Base-by-base conservation (phyloP, 2,888 invertebrate genomes). In the Aporophyla lueneburgensis region DNA sequence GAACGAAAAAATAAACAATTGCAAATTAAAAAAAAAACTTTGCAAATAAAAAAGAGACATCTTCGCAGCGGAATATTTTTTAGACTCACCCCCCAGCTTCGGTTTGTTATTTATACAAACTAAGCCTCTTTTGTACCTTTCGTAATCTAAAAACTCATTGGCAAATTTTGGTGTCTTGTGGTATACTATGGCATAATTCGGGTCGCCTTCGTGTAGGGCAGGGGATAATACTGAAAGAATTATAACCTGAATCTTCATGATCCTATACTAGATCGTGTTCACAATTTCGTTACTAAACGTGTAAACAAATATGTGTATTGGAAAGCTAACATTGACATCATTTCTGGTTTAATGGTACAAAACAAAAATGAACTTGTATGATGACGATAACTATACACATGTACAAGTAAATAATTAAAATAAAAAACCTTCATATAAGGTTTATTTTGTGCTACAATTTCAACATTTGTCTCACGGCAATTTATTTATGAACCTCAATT, bases 161-260 rank as follows among this genome's bases (percentile, higher is more conserved):
- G 2, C 5, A 16, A 75, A 21, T 1, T 0, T 7, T 0, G 81
- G 82, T 5, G 70, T 27, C 19, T 9, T 9, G 6, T 61, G 10
- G 27, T 53, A 71, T 6, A 81, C 5, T 9, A 58, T 51, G 1
- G 58, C 59, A 33, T 68, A 72, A 6, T 62, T 53, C 24, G 27
- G 24, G 1, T 78, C 78, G 2, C 16, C 2, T 2, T 6, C 9
- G 14, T 24, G 78, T 0, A 76, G 53, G 5, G 27, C 33, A 21
- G 5, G 1, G 6, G 53, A 16, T 9, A 49, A n/a, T 40, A n/a
- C 80, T 72, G 78, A 49, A 74, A 74, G 0, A 74, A 56, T 62
- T 73, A 19, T 46, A 46, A 21, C 16, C 24, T 27, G 62, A 14
- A 46, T 19, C 58, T 43, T 40, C 40, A 14, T 33, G 49, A 61